Conservation (phyloP, 2,888 invertebrate genomes). For the Heliconius ethilla region DNA sequence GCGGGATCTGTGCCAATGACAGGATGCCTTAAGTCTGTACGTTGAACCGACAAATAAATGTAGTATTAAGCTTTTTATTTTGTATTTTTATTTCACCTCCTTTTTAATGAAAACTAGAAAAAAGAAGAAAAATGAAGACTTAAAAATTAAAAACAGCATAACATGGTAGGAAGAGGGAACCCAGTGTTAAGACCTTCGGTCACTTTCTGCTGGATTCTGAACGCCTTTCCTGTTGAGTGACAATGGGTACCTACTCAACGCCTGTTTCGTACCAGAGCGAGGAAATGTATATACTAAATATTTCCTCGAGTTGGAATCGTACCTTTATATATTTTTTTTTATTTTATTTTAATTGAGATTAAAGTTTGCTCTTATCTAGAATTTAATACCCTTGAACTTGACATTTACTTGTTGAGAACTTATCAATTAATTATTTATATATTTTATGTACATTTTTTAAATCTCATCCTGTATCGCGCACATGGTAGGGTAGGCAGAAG, state of each 20-base stretch:
- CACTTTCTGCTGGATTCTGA: background rate
- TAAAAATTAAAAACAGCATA: too few relatives aligned
- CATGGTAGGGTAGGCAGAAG: too few relatives aligned
- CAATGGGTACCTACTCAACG: background rate
- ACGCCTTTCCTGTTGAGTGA: background rate
- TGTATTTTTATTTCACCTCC: constrained; percentile 58
- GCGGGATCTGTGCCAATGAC: constrained; percentile 78
- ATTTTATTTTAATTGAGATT: background rate
- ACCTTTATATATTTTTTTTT: background rate
- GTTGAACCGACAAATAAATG: constrained; percentile 81
- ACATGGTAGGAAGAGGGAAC: background rate
- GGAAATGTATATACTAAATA: background rate
- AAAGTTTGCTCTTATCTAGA: background rate
- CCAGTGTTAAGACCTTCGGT: background rate
- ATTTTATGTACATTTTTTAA: too few relatives aligned
- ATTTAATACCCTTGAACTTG: background rate
- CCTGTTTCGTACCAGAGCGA: background rate
- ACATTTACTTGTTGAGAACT: background rate
- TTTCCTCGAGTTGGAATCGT: background rate
- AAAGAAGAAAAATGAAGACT: too few relatives aligned
- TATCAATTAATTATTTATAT: background rate
- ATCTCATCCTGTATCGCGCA: too few relatives aligned
- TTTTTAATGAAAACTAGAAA: background rate
- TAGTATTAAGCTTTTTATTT: constrained; percentile 77
- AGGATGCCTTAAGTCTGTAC: constrained; percentile 79